Conservation (phyloP, 2,113 vertebrate genomes). For the Notechis scutatus region DNA sequence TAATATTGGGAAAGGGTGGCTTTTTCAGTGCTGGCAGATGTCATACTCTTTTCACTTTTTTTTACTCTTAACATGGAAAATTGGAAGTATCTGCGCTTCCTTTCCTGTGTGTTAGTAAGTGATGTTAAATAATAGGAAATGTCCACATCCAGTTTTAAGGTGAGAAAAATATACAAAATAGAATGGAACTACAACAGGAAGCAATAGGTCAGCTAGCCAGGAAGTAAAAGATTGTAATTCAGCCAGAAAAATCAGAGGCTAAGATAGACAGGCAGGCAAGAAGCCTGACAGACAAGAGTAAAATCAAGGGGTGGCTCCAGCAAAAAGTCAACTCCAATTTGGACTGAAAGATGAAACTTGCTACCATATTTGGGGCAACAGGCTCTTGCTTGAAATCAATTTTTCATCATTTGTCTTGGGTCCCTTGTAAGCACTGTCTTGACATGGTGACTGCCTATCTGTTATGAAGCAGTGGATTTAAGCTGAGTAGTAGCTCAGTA, state of each 20-base stretch:
- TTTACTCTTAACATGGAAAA: neutral
- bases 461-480: neutral
- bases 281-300: neutral
- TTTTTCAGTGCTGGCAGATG: neutral
- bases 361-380: neutral
- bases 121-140: neutral
- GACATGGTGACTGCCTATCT: neutral
- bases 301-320: neutral
- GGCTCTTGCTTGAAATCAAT: neutral
- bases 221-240: neutral
- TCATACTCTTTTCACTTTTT: conserved; percentile 27
- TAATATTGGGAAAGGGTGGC: neutral
- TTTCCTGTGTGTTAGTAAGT: neutral
- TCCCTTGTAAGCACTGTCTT: neutral
- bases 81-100: neutral
- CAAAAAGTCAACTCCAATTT: neutral
- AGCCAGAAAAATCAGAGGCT: neutral
- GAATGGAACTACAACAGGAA: neutral
- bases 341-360: neutral
- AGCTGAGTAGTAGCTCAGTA: neutral
- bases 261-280: neutral
- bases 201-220: neutral
- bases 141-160: neutral
- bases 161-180: neutral
- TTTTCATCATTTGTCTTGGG: neutral